These are phyloP conservation scores for Diplazon laetatorius DNA, from an alignment of 2,888 invertebrate genomes.

Conservation along the genomic window DNA sequence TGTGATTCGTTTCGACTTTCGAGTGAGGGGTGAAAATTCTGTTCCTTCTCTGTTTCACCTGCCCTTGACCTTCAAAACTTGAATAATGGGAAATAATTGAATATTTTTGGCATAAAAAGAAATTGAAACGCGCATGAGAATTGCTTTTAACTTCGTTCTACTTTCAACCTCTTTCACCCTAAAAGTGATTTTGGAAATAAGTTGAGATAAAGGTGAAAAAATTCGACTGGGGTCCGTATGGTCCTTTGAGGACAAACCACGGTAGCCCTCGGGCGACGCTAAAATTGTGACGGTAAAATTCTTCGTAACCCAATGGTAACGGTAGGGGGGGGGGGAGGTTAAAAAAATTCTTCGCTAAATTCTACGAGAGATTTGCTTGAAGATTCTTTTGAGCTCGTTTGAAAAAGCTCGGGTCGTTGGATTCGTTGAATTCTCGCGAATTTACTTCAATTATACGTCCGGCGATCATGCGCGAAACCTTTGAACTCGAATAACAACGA, in stretches of 20 bases:
- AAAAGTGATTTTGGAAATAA: no score
- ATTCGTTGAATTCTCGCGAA: constrained; percentile 22
- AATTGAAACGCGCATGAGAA: no score
- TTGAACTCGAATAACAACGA: background rate
- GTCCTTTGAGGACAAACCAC: constrained; percentile 3
- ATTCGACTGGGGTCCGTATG: no score
- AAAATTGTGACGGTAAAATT: constrained; percentile 15
- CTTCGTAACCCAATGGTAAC: background rate
- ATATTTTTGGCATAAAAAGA: no score
- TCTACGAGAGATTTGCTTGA: background rate
- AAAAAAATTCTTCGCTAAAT: constrained; percentile 32
- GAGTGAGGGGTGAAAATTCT: no score
- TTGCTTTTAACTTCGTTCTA: no score
- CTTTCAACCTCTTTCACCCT: no score
- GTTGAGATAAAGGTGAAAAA: no score
- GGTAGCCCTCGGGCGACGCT: background rate
- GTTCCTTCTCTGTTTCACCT: constrained; percentile 6
- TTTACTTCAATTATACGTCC: constrained; percentile 13
- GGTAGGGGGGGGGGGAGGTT: background rate
- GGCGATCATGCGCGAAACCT: constrained; percentile 1
- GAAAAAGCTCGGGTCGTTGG: background rate
- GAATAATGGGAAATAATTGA: no score
- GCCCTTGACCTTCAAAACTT: no score
- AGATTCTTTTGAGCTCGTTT: background rate
- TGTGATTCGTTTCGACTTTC: constrained; percentile 28